Percentiles rank a stretch among this genome's conserved stretches.
phyloP scores from a whole-genome alignment of 2,797 vertebrate genomes.

The Bradypus variegatus region DNA sequence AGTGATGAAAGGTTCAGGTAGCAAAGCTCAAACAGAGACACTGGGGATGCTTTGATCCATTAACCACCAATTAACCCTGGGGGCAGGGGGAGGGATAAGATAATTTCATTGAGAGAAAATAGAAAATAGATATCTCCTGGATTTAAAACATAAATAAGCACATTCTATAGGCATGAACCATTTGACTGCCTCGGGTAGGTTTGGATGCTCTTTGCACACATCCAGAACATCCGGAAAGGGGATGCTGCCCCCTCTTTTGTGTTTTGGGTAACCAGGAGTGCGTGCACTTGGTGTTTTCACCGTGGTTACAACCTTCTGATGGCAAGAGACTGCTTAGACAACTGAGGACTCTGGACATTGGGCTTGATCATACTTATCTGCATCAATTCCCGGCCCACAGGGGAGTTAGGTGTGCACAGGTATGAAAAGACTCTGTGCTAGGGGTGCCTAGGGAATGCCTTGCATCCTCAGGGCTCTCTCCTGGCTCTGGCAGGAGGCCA shows the following conservation, averaged over 20 bases:
- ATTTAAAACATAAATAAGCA: background rate
- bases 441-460: background rate
- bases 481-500: background rate
- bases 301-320: background rate
- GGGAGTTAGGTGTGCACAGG: background rate
- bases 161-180: background rate
- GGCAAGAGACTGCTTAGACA: background rate
- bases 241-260: rapidly evolving
- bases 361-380: background rate
- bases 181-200: background rate
- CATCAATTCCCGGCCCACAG: background rate
- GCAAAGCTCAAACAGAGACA: background rate
- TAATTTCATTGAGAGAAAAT: background rate
- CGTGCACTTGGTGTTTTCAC: background rate
- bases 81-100: background rate
- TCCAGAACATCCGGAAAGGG: background rate
- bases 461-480: background rate
- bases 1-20: background rate
- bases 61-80: background rate
- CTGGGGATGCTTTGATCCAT: background rate
- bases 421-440: background rate
- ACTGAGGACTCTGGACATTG: background rate
- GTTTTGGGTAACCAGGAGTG: background rate
- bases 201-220: background rate
- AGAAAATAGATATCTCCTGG: background rate